Conservation (phyloP, 2,797 vertebrate genomes). For the Anguilla anguilla region DNA sequence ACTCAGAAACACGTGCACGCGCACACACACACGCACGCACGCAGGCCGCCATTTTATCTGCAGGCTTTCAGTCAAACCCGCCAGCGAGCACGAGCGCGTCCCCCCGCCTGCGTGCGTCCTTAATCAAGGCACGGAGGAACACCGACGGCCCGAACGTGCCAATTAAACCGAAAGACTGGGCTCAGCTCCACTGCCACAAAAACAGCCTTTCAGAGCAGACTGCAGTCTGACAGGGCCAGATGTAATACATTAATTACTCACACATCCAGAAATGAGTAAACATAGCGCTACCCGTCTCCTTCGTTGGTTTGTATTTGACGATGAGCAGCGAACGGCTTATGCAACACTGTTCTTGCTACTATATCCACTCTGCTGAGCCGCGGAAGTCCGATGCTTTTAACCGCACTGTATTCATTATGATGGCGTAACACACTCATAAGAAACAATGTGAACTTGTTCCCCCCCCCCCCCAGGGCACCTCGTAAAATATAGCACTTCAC, state of each 20-base stretch:
- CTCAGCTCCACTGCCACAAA: constrained; percentile 70
- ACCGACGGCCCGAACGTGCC: constrained; percentile 73
- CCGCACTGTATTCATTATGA: not conserved
- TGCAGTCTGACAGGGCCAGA: constrained; percentile 79
- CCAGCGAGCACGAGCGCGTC: constrained; percentile 59
- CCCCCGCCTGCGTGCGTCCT: constrained; percentile 49
- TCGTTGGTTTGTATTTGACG: constrained; percentile 61
- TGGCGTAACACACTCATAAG: not conserved
- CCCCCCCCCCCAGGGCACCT: not conserved
- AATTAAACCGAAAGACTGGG: constrained; percentile 77
- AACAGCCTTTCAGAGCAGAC: constrained; percentile 76
- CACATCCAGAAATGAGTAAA: constrained; percentile 61
- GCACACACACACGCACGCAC: constrained; percentile 44
- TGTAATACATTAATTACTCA: constrained; percentile 79
- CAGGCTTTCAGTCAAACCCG: constrained; percentile 61
- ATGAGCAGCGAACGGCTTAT: constrained; percentile 52
- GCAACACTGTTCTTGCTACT: constrained; percentile 31
- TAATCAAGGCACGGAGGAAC: constrained; percentile 71
- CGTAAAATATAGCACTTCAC: not conserved
- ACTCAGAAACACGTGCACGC: too few relatives aligned
- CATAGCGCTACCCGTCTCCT: constrained; percentile 57
- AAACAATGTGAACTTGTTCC: not conserved
- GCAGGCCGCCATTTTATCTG: too few relatives aligned
- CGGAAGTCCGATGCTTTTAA: not conserved
- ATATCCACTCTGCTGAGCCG: not conserved